Evolutionary conservation across 2,113 vertebrate genomes (phyloP).

Genomic region (Lophochroa leadbeateri): DNA sequence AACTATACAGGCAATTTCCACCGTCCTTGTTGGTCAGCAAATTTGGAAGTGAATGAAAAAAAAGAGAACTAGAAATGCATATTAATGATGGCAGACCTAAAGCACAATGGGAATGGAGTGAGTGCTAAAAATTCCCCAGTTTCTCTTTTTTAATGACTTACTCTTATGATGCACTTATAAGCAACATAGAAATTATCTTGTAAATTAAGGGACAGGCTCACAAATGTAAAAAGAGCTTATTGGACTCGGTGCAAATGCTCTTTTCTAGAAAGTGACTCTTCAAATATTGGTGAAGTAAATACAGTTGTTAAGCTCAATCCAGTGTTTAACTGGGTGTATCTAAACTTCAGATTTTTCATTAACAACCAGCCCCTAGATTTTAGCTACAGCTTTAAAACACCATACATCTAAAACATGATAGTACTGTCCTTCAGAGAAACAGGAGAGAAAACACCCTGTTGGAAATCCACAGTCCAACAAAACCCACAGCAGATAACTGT

Average conservation of each 20-base stretch:
- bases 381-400: neutral
- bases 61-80: slow-evolving; percentile 43
- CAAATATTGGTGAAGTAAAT: slow-evolving; percentile 18
- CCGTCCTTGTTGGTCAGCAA: slow-evolving; percentile 51
- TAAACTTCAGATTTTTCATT: neutral
- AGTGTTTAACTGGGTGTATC: neutral
- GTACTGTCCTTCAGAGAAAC: neutral
- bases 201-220: neutral
- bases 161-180: neutral
- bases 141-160: neutral
- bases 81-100: slow-evolving; percentile 8
- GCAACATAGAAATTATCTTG: neutral
- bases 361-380: neutral
- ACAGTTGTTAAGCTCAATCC: neutral
- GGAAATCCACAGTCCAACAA: slow-evolving; percentile 6
- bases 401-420: neutral
- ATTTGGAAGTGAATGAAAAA: slow-evolving; percentile 29
- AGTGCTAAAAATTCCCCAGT: neutral
- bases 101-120: neutral
- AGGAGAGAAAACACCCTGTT: neutral
- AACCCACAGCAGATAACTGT: neutral
- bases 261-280: neutral
- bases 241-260: neutral
- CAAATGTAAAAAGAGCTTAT: neutral
- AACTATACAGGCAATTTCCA: slow-evolving; percentile 57